Evolutionary conservation across 1,140 invertebrate genomes (phyloP).

Genomic region (Drosophila fuyamai): DNA sequence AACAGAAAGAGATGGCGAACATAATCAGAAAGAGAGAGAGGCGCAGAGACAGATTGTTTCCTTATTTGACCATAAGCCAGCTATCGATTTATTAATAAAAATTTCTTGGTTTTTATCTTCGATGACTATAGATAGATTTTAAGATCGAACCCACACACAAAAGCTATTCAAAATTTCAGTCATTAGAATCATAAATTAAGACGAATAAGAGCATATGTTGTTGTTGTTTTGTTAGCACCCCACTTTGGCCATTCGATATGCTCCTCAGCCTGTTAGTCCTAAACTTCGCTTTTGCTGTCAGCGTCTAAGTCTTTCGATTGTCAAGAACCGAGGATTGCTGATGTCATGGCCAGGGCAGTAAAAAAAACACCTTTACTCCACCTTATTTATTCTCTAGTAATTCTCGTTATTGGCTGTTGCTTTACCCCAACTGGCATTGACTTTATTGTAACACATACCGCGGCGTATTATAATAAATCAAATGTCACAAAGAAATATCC

Average conservation of each 20-base stretch:
- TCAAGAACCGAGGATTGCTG: conserved; percentile 40
- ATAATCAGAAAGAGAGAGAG: conserved; percentile 34
- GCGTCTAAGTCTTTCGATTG: conserved; percentile 79
- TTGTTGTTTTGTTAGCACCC: conserved; percentile 22
- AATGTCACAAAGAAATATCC: conserved; percentile 33
- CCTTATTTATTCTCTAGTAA: conserved; percentile 45
- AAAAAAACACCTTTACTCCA: conserved; percentile 41
- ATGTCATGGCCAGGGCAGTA: conserved; percentile 62
- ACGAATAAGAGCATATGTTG: conserved; percentile 75
- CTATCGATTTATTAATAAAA: conserved; percentile 78
- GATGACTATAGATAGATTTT: conserved; percentile 52
- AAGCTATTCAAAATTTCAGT: conserved; percentile 57
- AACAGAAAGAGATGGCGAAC: conserved; percentile 22
- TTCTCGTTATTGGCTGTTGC: conserved; percentile 27
- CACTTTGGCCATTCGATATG: conserved; percentile 42
- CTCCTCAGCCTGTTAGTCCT: conserved; percentile 32
- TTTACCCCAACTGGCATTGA: conserved; percentile 57
- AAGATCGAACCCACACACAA: conserved; percentile 55
- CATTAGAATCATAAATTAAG: conserved; percentile 69
- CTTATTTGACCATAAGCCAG: conserved; percentile 67
- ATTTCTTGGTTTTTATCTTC: conserved; percentile 37
- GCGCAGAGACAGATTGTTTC: conserved; percentile 44
- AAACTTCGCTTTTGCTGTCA: conserved; percentile 58
- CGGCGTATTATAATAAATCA: conserved; percentile 70
- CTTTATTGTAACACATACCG: conserved; percentile 74